A percentile compares a stretch with the other conserved stretches of the same genome.
phyloP scores from a whole-genome alignment of 2,113 vertebrate species.

The Indri indri region DNA sequence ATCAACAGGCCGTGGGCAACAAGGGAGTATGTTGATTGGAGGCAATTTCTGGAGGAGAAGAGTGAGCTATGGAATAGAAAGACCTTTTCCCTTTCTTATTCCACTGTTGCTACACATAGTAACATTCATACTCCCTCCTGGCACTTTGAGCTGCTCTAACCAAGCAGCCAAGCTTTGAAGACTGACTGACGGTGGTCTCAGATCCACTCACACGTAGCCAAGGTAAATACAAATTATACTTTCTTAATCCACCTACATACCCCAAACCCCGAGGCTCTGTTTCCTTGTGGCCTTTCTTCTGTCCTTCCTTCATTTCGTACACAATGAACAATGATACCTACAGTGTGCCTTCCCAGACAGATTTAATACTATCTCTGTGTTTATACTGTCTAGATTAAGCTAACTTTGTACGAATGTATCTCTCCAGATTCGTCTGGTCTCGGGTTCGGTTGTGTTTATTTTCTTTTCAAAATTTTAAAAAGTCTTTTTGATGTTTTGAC shows the following conservation, averaged over 20 bases:
- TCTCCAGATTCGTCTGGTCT: constrained; percentile 48
- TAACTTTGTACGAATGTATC: constrained; percentile 49
- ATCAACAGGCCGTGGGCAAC: background rate
- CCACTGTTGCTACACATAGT: background rate
- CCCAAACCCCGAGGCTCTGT: constrained; percentile 37
- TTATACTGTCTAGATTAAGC: constrained; percentile 62
- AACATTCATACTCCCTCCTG: background rate
- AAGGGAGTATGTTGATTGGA: background rate
- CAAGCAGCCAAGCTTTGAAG: constrained; percentile 30
- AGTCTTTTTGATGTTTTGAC: constrained; percentile 46
- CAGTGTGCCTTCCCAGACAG: constrained; percentile 50
- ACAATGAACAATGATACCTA: constrained; percentile 69
- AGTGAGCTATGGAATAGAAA: background rate
- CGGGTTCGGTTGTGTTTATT: constrained; percentile 57
- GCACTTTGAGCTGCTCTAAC: background rate
- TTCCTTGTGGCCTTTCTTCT: constrained; percentile 53
- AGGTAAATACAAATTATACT: constrained; percentile 64
- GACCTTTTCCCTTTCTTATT: background rate
- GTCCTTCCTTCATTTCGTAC: constrained; percentile 46
- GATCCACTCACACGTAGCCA: constrained; percentile 50
- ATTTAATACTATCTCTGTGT: constrained; percentile 62
- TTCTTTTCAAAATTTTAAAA: constrained; percentile 48
- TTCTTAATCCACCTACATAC: constrained; percentile 53
- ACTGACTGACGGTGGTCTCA: constrained; percentile 54
- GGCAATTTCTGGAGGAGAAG: constrained; percentile 38